These are phyloP conservation scores for Chionis minor DNA, from an alignment of 2,113 vertebrate species.

Conservation along the genomic window DNA sequence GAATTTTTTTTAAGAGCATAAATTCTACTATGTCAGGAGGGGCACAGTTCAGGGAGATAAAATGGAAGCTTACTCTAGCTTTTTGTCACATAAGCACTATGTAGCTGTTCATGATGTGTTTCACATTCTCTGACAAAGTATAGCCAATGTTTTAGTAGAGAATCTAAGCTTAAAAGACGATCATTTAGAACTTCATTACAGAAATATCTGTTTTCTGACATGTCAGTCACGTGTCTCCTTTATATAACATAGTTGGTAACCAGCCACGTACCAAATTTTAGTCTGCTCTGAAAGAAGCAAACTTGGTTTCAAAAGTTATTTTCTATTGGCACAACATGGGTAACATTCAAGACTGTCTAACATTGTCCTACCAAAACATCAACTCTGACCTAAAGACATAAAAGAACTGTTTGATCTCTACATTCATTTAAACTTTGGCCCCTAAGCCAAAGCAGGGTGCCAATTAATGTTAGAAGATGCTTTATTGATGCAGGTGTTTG, in stretches of 20 bases:
- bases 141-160: background rate
- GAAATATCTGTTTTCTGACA: background rate
- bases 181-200: background rate
- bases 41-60: background rate
- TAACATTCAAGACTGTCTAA: background rate
- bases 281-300: background rate
- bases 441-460: background rate
- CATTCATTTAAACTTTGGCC: background rate
- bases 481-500: conserved; percentile 3
- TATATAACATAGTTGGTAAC: background rate
- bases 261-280: background rate
- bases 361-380: background rate
- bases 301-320: background rate
- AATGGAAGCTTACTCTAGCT: background rate
- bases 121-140: background rate
- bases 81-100: background rate
- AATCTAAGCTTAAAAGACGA: background rate
- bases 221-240: background rate
- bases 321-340: background rate
- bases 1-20: background rate
- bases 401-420: conserved; percentile 3
- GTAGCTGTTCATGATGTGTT: background rate
- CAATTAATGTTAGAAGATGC: background rate
- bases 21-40: background rate
- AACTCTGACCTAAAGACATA: background rate